Evolutionary conservation across 2,113 vertebrate genomes (phyloP).

Genomic region (Acanthochromis polyacanthus): DNA sequence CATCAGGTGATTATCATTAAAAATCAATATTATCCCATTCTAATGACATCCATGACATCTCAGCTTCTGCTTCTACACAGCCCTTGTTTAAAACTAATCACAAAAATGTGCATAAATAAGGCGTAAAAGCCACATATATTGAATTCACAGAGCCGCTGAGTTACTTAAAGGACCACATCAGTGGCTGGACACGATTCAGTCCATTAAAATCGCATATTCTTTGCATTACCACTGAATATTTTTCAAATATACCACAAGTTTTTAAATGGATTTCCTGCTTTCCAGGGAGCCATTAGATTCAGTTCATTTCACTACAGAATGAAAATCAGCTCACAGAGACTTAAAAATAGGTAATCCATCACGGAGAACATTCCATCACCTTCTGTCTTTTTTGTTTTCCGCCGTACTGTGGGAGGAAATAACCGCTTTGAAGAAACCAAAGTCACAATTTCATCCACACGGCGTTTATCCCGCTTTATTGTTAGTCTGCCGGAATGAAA

Average conservation of each 20-base stretch:
- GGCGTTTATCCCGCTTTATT: neutral
- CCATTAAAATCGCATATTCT: conserved; percentile 61
- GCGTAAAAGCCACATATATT: neutral
- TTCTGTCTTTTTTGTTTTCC: conserved; percentile 11
- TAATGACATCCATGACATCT: neutral
- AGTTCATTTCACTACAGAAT: conserved; percentile 57
- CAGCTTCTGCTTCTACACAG: neutral
- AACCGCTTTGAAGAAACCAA: neutral
- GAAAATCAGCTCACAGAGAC: conserved; percentile 25
- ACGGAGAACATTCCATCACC: conserved; percentile 10
- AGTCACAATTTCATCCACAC: neutral
- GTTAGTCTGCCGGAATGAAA: conserved; percentile 6
- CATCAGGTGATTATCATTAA: neutral
- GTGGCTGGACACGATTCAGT: neutral
- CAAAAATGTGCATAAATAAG: neutral
- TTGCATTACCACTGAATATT: conserved; percentile 35
- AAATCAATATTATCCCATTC: conserved; percentile 16
- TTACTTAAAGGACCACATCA: conserved; percentile 33
- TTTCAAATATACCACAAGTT: conserved; percentile 24
- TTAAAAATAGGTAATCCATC: conserved; percentile 42
- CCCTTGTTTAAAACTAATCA: neutral
- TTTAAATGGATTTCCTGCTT: conserved; percentile 49
- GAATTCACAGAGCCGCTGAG: neutral
- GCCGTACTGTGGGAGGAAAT: neutral
- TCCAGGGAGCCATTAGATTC: conserved; percentile 48